A percentile compares a stretch with the other conserved stretches of the same genome.
Conservation (phyloP, 2,113 vertebrate species). For the Syrmaticus mikado region DNA sequence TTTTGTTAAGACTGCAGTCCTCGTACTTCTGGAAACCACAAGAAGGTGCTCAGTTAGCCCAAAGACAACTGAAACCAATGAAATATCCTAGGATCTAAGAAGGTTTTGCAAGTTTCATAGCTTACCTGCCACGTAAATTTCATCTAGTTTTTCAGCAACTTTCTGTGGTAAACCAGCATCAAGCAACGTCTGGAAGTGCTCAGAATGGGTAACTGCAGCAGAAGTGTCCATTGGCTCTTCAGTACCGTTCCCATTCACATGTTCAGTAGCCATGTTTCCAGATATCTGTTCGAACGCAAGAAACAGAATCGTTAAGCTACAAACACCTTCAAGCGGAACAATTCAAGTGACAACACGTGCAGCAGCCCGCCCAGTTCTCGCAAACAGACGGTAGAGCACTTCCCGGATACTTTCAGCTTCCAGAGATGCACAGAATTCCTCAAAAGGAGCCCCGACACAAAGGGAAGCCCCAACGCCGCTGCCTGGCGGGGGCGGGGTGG, state of each 20-base stretch:
- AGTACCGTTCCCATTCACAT: constrained; percentile 97
- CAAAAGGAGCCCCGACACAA: constrained; percentile 60
- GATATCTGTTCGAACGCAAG: constrained; percentile 96
- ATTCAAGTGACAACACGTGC: constrained; percentile 29
- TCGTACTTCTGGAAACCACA: constrained; percentile 97
- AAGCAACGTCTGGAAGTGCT: constrained; percentile 93
- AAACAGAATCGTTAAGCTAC: constrained; percentile 91
- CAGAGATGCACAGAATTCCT: constrained; percentile 34
- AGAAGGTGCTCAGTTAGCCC: constrained; percentile 95
- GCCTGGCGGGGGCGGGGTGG: constrained; percentile 29
- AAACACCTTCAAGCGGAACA: constrained; percentile 55
- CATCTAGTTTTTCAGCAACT: constrained; percentile 98
- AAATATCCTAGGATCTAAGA: constrained; percentile 69
- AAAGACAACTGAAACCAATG: constrained; percentile 88
- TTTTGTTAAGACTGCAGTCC: constrained; percentile 87
- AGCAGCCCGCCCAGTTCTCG: background rate
- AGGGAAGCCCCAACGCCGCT: constrained; percentile 53
- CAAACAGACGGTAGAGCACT: background rate
- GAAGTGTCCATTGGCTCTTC: constrained; percentile 98
- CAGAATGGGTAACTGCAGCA: constrained; percentile 89
- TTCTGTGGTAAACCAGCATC: constrained; percentile 95
- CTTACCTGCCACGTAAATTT: constrained; percentile 98
- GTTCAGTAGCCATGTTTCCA: constrained; percentile 96
- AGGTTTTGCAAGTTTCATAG: constrained; percentile 81
- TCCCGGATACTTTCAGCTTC: background rate